Conservation (phyloP, 2,888 invertebrate species). For the Polyploca ridens region DNA sequence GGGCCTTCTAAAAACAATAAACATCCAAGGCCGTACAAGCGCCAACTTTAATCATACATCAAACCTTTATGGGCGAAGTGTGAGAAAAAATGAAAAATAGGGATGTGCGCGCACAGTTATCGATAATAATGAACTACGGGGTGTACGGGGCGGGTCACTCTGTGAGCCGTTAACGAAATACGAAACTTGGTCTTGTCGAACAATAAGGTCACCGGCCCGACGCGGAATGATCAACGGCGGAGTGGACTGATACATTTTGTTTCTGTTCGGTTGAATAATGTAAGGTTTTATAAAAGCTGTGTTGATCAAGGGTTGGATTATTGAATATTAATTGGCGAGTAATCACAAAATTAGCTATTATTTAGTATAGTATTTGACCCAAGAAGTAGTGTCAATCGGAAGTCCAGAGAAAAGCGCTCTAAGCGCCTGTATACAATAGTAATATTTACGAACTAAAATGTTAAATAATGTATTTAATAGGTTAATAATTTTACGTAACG, state of each 20-base stretch:
- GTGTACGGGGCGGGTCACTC: neutral
- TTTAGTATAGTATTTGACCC: neutral
- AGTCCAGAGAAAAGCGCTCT: no score
- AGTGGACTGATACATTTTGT: slow-evolving; percentile 21
- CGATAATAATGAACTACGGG: slow-evolving; percentile 74
- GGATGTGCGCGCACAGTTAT: slow-evolving; percentile 60
- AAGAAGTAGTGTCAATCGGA: no score
- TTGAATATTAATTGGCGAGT: neutral
- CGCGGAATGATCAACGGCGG: slow-evolving; percentile 70
- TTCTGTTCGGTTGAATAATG: neutral
- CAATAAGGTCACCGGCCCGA: slow-evolving; percentile 52
- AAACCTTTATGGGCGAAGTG: slow-evolving; percentile 55
- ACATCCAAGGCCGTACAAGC: slow-evolving; percentile 23
- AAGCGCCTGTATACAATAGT: no score
- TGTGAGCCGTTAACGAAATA: slow-evolving; percentile 69
- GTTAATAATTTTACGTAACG: no score
- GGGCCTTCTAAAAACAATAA: neutral
- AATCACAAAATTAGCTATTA: neutral
- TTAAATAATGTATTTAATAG: no score
- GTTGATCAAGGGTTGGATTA: neutral
- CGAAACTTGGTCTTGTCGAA: slow-evolving; percentile 60
- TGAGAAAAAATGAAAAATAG: slow-evolving; percentile 52
- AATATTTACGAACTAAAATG: no score
- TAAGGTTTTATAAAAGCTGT: neutral
- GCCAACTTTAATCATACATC: slow-evolving; percentile 70